Conservation (phyloP, 2,113 vertebrate genomes). For the Peromyscus californicus region DNA sequence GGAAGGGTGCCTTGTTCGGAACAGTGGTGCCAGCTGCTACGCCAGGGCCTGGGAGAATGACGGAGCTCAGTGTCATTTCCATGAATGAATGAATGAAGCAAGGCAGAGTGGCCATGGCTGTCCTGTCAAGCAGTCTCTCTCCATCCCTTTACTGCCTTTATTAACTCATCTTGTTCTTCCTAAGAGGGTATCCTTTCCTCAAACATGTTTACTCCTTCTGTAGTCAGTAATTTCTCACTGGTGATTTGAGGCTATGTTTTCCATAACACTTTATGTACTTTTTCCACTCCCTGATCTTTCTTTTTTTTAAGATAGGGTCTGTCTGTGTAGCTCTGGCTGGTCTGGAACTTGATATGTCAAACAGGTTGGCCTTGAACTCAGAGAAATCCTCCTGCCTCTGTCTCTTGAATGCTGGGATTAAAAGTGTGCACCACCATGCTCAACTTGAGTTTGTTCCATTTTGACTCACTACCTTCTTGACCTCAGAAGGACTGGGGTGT, state of each 20-base stretch:
- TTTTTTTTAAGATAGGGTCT: background rate
- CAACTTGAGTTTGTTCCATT: background rate
- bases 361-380: background rate
- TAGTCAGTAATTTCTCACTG: background rate
- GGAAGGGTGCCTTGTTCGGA: background rate
- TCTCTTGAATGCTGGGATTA: background rate
- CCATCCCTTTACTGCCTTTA: background rate
- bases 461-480: background rate
- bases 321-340: background rate
- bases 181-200: background rate
- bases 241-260: background rate
- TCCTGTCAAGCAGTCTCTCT: background rate
- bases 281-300: background rate
- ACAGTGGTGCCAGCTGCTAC: background rate
- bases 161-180: background rate
- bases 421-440: background rate
- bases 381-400: background rate
- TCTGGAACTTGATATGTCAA: background rate
- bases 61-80: background rate
- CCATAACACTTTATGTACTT: background rate
- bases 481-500: background rate
- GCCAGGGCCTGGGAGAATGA: background rate
- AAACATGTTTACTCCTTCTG: constrained; percentile 19
- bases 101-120: background rate
- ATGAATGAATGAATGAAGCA: background rate